These are phyloP conservation scores for Noctilio leporinus DNA, from an alignment of 2,113 vertebrate genomes.

Conservation along the genomic window DNA sequence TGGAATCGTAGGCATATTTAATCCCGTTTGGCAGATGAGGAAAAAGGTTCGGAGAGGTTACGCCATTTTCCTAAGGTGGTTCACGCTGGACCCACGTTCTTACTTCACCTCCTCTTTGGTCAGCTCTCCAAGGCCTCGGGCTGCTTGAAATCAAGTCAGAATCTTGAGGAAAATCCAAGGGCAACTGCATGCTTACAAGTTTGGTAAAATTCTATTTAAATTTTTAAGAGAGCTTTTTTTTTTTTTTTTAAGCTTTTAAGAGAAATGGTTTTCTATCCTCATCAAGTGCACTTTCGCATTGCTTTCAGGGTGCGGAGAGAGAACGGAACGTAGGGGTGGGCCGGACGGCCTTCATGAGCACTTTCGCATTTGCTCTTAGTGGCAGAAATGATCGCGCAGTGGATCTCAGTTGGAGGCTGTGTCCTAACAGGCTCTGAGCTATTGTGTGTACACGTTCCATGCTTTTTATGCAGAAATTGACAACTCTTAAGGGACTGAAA, in stretches of 20 bases:
- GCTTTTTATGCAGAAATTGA: not conserved
- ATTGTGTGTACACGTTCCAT: fast-evolving
- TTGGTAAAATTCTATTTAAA: not conserved
- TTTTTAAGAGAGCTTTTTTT: no score
- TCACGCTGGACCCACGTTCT: not conserved
- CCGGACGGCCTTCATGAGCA: no score
- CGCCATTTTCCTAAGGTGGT: not conserved
- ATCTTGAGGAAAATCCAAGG: not conserved
- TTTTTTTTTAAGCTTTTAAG: no score
- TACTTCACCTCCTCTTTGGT: not conserved
- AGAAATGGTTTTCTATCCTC: no score
- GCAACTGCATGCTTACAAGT: not conserved
- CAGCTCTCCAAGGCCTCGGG: not conserved
- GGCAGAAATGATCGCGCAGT: not conserved
- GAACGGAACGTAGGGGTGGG: no score
- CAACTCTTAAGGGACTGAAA: not conserved
- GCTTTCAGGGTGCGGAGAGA: no score
- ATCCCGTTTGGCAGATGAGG: not conserved
- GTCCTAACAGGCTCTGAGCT: not conserved
- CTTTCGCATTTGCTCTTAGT: not conserved
- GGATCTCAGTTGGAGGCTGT: not conserved
- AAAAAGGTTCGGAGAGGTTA: not conserved
- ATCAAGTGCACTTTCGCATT: no score
- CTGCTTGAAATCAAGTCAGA: not conserved
- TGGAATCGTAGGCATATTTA: not conserved